Conservation (phyloP, 2,113 vertebrate species). For the Lamprologus sp. region DNA sequence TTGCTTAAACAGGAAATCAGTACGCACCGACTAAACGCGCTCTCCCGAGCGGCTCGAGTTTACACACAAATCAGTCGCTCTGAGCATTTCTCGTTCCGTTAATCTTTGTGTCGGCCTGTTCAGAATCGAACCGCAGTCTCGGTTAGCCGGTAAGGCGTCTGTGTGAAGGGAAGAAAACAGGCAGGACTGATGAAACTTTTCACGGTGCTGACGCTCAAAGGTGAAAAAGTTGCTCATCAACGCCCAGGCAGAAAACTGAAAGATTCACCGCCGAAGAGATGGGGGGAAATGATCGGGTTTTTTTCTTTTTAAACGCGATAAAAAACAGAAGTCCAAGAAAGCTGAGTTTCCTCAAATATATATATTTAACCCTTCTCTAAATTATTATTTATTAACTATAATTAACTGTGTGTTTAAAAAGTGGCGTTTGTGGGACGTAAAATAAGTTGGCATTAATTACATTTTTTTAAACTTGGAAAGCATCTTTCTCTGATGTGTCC, state of each 20-base stretch:
- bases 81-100: neutral
- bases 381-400: neutral
- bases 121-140: neutral
- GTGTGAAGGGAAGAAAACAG: neutral
- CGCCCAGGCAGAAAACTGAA: constrained; percentile 3
- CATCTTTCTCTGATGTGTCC: neutral
- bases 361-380: neutral
- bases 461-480: neutral
- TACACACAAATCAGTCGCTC: neutral
- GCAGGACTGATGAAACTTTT: constrained; percentile 30
- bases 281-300: neutral
- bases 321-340: neutral
- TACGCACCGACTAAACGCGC: neutral
- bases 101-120: neutral
- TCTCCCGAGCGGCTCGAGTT: neutral
- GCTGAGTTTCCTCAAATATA: neutral
- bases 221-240: constrained; percentile 22
- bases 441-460: neutral
- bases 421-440: neutral
- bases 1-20: constrained; percentile 37
- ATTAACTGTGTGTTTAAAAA: neutral
- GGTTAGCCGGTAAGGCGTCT: neutral
- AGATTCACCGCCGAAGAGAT: neutral
- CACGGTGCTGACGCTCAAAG: neutral
- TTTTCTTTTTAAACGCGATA: neutral